These are phyloP conservation scores for Nemurella pictetii DNA, from an alignment of 2,888 invertebrate species.

Conservation along the genomic window DNA sequence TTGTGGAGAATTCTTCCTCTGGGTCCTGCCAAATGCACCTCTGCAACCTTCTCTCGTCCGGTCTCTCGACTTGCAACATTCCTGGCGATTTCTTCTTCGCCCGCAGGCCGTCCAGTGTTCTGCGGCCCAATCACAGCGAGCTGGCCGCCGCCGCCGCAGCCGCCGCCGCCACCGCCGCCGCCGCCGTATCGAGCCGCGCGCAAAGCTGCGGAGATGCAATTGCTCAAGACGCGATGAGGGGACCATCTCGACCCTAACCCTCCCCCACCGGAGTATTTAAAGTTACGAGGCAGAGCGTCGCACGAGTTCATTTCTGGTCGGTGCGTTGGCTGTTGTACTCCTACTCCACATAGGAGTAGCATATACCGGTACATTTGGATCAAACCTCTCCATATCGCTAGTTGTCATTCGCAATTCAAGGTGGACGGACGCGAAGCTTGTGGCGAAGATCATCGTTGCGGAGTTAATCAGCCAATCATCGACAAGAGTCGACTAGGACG, in stretches of 20 bases:
- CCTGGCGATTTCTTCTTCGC: slow-evolving; percentile 52
- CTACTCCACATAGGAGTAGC: slow-evolving; percentile 23
- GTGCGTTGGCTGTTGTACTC: slow-evolving; percentile 48
- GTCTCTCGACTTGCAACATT: slow-evolving; percentile 45
- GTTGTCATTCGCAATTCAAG: slow-evolving; percentile 20
- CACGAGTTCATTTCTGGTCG: slow-evolving; percentile 64
- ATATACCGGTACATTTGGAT: slow-evolving; percentile 26
- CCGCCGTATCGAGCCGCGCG: slow-evolving; percentile 49
- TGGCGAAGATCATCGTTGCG: slow-evolving; percentile 8
- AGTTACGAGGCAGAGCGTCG: slow-evolving; percentile 61
- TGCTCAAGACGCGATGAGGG: slow-evolving; percentile 58
- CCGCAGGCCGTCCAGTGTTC: slow-evolving; percentile 43
- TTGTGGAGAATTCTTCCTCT: not conserved
- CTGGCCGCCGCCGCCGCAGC: slow-evolving; percentile 40
- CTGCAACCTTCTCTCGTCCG: slow-evolving; percentile 34
- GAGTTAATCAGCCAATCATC: slow-evolving; percentile 27
- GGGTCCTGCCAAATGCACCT: slow-evolving; percentile 21
- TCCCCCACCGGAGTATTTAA: slow-evolving; percentile 64
- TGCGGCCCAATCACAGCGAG: slow-evolving; percentile 24
- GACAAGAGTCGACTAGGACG: slow-evolving; percentile 26
- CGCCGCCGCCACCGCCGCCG: slow-evolving; percentile 52
- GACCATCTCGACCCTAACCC: slow-evolving; percentile 61
- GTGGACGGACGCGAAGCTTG: slow-evolving; percentile 17
- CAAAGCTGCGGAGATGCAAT: slow-evolving; percentile 55
- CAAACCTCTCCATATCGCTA: slow-evolving; percentile 2